These are phyloP conservation scores for Zoanthus sansibaricus DNA, from an alignment of 92 coral and sea anemone genomes.

Conservation along the genomic window DNA sequence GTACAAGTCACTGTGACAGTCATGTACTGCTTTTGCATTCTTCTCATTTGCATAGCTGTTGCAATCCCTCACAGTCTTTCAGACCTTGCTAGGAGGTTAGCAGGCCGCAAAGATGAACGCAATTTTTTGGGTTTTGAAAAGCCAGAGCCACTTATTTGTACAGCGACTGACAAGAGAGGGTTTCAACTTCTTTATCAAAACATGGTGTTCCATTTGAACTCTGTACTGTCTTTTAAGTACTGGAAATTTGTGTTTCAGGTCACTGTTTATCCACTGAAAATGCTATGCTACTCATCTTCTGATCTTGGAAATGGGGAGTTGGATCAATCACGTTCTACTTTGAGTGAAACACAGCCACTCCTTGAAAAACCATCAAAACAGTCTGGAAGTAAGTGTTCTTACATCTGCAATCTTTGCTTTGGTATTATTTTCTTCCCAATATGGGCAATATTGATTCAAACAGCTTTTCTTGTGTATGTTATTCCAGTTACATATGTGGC, in stretches of 20 bases:
- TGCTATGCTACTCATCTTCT: slow-evolving; percentile 62
- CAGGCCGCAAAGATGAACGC: slow-evolving; percentile 91
- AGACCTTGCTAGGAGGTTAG: slow-evolving; percentile 87
- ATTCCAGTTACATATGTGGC: slow-evolving; percentile 94
- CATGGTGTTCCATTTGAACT: slow-evolving; percentile 94
- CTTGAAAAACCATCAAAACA: slow-evolving; percentile 13
- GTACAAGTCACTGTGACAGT: slow-evolving; percentile 65
- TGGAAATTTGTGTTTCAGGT: slow-evolving; percentile 90
- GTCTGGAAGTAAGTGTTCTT: slow-evolving; percentile 34
- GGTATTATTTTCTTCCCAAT: slow-evolving; percentile 67
- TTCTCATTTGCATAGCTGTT: slow-evolving; percentile 83
- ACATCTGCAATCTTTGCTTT: slow-evolving; percentile 57
- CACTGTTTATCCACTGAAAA: slow-evolving; percentile 68
- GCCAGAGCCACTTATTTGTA: slow-evolving; percentile 75
- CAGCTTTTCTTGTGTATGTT: slow-evolving; percentile 82
- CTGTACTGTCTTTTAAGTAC: slow-evolving; percentile 72
- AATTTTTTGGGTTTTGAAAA: slow-evolving; percentile 88
- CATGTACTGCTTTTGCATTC: slow-evolving; percentile 82
- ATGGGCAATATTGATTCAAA: slow-evolving; percentile 72
- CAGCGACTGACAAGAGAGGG: slow-evolving; percentile 81
- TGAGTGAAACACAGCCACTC: slow-evolving; percentile 36
- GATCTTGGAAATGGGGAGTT: slow-evolving; percentile 31
- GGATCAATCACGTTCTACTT: slow-evolving; percentile 33
- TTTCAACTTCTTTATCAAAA: slow-evolving; percentile 94
- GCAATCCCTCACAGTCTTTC: slow-evolving; percentile 95